Base-by-base conservation (phyloP, 23 tunicate species). In the Halocynthia aurantium region DNA sequence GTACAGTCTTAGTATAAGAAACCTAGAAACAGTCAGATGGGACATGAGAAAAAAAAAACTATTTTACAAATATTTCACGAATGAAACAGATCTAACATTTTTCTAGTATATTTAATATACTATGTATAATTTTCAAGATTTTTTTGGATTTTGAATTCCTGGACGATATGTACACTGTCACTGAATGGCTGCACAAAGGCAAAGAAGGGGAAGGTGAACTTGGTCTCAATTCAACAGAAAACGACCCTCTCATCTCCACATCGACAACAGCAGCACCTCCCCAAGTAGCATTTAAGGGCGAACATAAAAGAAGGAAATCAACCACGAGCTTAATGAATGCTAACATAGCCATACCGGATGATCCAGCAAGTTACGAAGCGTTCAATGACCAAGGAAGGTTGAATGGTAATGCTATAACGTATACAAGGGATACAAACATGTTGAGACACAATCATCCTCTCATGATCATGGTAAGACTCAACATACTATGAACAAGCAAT, bases 361-460 rank as follows among this genome's bases (percentile, higher is more conserved):
- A 80, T 74, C 78, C 78, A 54, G 66, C 75, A 19, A 77, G 69
- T 52, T 88, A 83, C 70, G 84, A 77, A 19, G 95, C 87, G 12
- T 88, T 88, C 77, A 83, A 78, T 57, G 95, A 88, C 58, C 73
- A 77, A n/a, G 95, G 95, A 12, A 72, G 69, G 9, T 73, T 85
- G 7, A 84, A 86, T 66, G 62, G 85, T 0, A 74, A 72, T 20
- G 95, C 87, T 7, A 65, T 84, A 52, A 76, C 97, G 40, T 91
- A 91, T 80, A 72, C 73, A 6, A 77, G 64, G 15, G 90, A 91
- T 51, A 61, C 82, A 2, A 82, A 84, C 21, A 76, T 80, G 49
- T 50, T 91, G 56, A 62, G 87, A 58, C 85, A 85, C 61, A 91
- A 91, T 57, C 97, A 91, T 72, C 97, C 97, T 5, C 84, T 91